phyloP scores from a whole-genome alignment of 1,140 invertebrate genomes.

The Monomorium pharaonis region DNA sequence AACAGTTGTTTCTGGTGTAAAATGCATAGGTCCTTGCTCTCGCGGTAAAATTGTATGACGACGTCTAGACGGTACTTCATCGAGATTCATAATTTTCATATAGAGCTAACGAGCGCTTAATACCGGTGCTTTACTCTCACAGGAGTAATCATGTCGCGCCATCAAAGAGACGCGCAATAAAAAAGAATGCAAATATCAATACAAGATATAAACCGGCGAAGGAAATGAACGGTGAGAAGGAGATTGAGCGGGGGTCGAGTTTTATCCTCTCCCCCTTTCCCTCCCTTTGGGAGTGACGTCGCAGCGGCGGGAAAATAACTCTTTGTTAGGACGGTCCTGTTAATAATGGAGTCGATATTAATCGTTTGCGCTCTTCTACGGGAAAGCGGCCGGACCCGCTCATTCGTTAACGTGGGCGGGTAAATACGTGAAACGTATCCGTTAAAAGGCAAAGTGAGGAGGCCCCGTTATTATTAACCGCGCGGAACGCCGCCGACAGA shows the following conservation, averaged over 20 bases:
- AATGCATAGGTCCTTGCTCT: background rate
- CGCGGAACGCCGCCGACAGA: slow-evolving; percentile 31
- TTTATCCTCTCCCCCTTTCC: background rate
- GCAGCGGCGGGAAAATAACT: slow-evolving; percentile 52
- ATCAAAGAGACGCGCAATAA: slow-evolving; percentile 72
- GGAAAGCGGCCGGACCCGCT: slow-evolving; percentile 31
- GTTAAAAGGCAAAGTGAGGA: slow-evolving; percentile 26
- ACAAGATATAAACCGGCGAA: slow-evolving; percentile 61
- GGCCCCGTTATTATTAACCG: slow-evolving; percentile 51
- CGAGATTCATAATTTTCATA: slow-evolving; percentile 29
- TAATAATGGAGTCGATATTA: slow-evolving; percentile 66
- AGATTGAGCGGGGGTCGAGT: slow-evolving; percentile 11
- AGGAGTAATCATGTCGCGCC: slow-evolving; percentile 46
- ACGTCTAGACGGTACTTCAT: slow-evolving; percentile 25
- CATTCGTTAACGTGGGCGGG: slow-evolving; percentile 36
- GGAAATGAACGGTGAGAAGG: slow-evolving; percentile 65
- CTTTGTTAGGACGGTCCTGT: slow-evolving; percentile 58
- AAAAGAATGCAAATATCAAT: slow-evolving; percentile 76
- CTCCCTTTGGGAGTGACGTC: background rate
- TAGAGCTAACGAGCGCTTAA: slow-evolving; percentile 58
- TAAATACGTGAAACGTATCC: slow-evolving; percentile 59
- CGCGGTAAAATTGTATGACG: background rate
- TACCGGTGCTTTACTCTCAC: slow-evolving; percentile 52
- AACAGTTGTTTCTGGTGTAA: background rate
- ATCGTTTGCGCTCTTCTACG: slow-evolving; percentile 46